These are phyloP conservation scores for Ceratoteleas bidentatus DNA, from an alignment of 1,140 invertebrate genomes.

Conservation along the genomic window DNA sequence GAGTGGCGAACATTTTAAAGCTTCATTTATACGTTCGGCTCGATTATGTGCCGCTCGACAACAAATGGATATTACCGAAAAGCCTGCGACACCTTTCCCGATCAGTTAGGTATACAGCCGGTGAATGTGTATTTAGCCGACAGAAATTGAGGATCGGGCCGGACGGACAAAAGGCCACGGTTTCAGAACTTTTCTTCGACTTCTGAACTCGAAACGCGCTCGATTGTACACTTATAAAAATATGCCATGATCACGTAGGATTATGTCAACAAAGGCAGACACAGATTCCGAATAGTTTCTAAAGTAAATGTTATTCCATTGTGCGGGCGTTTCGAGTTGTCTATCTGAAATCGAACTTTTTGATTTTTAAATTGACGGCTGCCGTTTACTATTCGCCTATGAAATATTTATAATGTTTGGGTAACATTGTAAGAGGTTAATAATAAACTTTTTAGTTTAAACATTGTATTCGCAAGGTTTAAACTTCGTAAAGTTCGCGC, in stretches of 20 bases:
- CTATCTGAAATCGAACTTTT: background rate
- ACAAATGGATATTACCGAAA: conserved; percentile 42
- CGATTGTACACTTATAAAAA: conserved; percentile 56
- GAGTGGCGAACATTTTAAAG: conserved; percentile 47
- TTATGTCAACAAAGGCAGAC: conserved; percentile 49
- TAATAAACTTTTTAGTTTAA: too few relatives aligned
- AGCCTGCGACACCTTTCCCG: conserved; percentile 53
- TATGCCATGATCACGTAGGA: conserved; percentile 53
- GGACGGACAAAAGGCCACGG: conserved; percentile 21
- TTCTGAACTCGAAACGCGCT: conserved; percentile 43
- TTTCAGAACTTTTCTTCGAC: conserved; percentile 35
- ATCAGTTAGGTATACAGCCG: conserved; percentile 17
- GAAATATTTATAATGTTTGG: conserved; percentile 2
- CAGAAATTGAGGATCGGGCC: conserved; percentile 35
- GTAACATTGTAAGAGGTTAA: background rate
- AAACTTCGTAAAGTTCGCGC: too few relatives aligned
- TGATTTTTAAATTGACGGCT: background rate
- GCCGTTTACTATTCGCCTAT: background rate
- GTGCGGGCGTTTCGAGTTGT: conserved; percentile 10
- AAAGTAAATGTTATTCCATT: conserved; percentile 29
- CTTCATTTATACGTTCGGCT: conserved; percentile 53
- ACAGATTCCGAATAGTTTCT: conserved; percentile 11
- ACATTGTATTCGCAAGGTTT: too few relatives aligned
- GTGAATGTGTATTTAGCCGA: conserved; percentile 36
- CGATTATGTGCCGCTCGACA: conserved; percentile 25